A percentile compares a stretch with the other conserved stretches of the same genome.
These are phyloP conservation scores for Babyrousa celebensis DNA, from an alignment of 2,797 vertebrate genomes.

Conservation along the genomic window DNA sequence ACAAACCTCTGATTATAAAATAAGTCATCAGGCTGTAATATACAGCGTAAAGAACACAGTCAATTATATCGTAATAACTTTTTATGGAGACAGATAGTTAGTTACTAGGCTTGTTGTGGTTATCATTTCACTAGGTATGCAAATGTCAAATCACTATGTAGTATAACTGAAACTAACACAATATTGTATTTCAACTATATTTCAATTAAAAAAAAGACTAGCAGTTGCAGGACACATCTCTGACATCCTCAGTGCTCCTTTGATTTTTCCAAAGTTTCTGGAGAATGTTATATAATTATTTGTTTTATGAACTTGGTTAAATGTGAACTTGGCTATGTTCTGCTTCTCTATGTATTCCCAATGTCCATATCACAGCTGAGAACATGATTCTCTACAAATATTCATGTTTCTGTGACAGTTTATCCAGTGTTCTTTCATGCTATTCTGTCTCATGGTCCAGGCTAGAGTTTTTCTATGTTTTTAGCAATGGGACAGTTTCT, in stretches of 20 bases:
- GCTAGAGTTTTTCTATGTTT: background rate
- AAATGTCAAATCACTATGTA: background rate
- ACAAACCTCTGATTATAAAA: background rate
- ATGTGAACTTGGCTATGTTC: background rate
- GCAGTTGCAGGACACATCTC: background rate
- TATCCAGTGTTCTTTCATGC: background rate
- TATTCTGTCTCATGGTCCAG: background rate
- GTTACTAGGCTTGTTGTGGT: background rate
- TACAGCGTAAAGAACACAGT: background rate
- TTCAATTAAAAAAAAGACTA: background rate
- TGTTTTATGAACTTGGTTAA: background rate
- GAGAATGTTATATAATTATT: background rate
- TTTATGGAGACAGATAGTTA: background rate
- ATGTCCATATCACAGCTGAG: background rate
- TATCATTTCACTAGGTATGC: background rate
- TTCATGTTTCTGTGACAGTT: background rate
- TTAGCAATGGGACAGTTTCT: conserved; percentile 14
- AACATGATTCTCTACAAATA: background rate
- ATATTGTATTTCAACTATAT: background rate
- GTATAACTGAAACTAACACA: background rate
- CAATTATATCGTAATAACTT: background rate
- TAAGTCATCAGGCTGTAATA: background rate
- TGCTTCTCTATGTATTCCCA: background rate
- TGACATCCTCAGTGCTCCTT: background rate
- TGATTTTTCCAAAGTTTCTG: background rate